These are phyloP conservation scores for Hermaeophaga mercurialis DNA, from an alignment of 2,888 invertebrate species.

Conservation along the genomic window DNA sequence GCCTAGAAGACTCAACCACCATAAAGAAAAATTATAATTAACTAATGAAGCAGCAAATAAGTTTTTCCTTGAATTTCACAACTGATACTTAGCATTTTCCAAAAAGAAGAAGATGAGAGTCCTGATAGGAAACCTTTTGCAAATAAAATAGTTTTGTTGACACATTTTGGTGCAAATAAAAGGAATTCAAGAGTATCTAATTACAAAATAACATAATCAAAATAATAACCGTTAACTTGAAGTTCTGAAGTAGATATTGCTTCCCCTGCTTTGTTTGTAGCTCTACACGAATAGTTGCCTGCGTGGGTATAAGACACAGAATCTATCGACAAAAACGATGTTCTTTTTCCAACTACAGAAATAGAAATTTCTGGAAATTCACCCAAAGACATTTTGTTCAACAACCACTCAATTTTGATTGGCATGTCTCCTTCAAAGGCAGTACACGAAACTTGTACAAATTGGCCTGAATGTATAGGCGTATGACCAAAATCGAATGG, in stretches of 20 bases:
- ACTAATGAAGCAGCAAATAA: too few species aligned
- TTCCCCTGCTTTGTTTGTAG: slow-evolving; percentile 61
- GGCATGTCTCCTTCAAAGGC: slow-evolving; percentile 74
- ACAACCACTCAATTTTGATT: slow-evolving; percentile 69
- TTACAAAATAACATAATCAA: slow-evolving; percentile 32
- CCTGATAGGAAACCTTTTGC: too few species aligned
- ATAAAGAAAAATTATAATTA: too few species aligned
- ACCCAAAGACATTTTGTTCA: slow-evolving; percentile 62
- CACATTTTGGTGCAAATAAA: too few species aligned
- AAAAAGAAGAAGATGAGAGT: too few species aligned
- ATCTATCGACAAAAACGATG: slow-evolving; percentile 68
- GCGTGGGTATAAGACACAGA: slow-evolving; percentile 61
- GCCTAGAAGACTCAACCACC: too few species aligned
- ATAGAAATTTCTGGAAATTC: slow-evolving; percentile 41
- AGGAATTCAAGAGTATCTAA: slow-evolving; percentile 48
- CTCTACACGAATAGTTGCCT: slow-evolving; percentile 64
- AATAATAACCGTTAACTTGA: slow-evolving; percentile 37
- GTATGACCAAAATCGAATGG: slow-evolving; percentile 64
- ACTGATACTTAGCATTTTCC: too few species aligned
- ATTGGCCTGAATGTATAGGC: slow-evolving; percentile 70
- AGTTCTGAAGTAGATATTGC: slow-evolving; percentile 59
- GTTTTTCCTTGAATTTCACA: too few species aligned
- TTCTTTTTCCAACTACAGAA: slow-evolving; percentile 58
- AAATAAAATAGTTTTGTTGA: too few species aligned
- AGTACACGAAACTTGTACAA: slow-evolving; percentile 69